Base-by-base conservation (phyloP, 1,140 invertebrate species). In the Pseudomyrmex concolor region DNA sequence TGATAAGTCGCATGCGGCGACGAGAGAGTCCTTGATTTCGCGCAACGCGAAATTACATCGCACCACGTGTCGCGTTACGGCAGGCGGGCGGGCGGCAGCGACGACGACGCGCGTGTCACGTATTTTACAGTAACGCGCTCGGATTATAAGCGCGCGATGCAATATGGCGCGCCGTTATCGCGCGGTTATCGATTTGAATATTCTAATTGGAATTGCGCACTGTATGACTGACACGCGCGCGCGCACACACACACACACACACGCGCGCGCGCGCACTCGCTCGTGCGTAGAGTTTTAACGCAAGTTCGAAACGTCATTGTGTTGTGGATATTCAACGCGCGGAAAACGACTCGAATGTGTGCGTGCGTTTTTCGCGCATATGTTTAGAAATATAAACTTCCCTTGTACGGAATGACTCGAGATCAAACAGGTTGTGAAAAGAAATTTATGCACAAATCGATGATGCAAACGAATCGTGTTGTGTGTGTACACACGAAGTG, bases 101-200 rank as follows among this genome's bases (percentile, higher is more conserved):
- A 34, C 34, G 34, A 7, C 5, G 12, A 51, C 50, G 50, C 50
- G 50, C 10, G 50, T 51, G 50, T 13, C 50, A 51, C 22, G 50
- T 54, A n/a, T 15, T 54, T 45, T 19, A 8, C 34, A 48, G 22
- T 43, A 55, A 59, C 55, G 25, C 64, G 66, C 54, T 48, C 54
- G 76, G 54, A 71, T 80, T 80, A 25, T 25, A 25, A 71, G 66
- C 76, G 66, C 60, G 54, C 66, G 34, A 59, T 77, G 25, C 73
- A 80, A 45, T 71, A 71, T 71, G 43, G 19, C 43, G n/a, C 43
- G 50, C 50, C 45, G 19, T 66, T 34, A 34, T 34, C 34, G 34
- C 48, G 63, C 45, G 54, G 54, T 70, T 80, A 80, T 60, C 76
- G 76, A 80, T 80, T 54, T 59, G 22, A 43, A 25, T 70, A 78